Percentiles rank a stretch among this genome's conserved stretches.
Conservation (phyloP, 2,888 invertebrate species). For the Pandemis corylana region DNA sequence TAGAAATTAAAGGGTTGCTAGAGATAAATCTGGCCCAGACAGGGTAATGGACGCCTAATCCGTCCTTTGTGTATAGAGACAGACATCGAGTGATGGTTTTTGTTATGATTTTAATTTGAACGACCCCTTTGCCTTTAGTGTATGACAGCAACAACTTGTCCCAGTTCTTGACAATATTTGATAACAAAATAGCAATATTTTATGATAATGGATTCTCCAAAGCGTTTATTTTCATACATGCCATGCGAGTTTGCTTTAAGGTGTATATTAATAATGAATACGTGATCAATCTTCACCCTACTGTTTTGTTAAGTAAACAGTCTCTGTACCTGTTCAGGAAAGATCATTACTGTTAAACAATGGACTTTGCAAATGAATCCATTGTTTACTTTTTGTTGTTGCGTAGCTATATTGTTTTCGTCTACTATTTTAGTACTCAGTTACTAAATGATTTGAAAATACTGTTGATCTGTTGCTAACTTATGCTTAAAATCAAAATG, state of each 20-base stretch:
- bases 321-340: slow-evolving; percentile 51
- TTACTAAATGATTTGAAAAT: slow-evolving; percentile 18
- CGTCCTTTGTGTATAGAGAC: slow-evolving; percentile 26
- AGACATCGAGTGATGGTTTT: slow-evolving; percentile 28
- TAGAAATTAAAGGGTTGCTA: slow-evolving; percentile 50
- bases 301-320: slow-evolving; percentile 28
- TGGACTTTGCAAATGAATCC: slow-evolving; percentile 55
- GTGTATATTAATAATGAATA: slow-evolving; percentile 7
- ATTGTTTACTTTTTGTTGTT: slow-evolving; percentile 53
- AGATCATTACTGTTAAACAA: slow-evolving; percentile 59
- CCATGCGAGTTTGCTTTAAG: background rate
- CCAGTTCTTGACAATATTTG: background rate
- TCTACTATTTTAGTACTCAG: slow-evolving; percentile 8
- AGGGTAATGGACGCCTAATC: slow-evolving; percentile 45
- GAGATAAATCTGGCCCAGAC: slow-evolving; percentile 51
- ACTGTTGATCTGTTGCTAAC: background rate
- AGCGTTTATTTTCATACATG: background rate
- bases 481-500: background rate
- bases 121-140: slow-evolving; percentile 14
- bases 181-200: background rate
- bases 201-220: background rate
- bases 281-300: slow-evolving; percentile 24
- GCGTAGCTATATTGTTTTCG: slow-evolving; percentile 39
- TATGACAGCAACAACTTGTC: slow-evolving; percentile 9
- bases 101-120: slow-evolving; percentile 22